Evolutionary conservation across 2,888 invertebrate species (phyloP), one percentile per base, ranked within the genome.

Genomic region (Drosophila phalerata): DNA sequence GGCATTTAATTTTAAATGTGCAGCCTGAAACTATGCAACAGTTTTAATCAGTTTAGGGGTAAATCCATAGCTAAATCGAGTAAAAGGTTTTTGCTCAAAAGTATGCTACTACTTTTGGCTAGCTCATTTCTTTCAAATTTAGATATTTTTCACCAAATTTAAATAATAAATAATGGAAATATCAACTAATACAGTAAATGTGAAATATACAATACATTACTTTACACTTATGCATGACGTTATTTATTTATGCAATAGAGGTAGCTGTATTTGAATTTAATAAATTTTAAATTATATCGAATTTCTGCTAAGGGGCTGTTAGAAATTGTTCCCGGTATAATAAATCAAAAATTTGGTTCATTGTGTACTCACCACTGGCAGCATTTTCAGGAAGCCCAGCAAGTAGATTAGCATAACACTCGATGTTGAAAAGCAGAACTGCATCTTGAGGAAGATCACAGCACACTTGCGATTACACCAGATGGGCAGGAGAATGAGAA

Each of bases 341-440:
- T n/a, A n/a, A n/a, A n/a, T n/a, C n/a, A n/a, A n/a, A n/a, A n/a
- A n/a, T n/a, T n/a, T n/a, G n/a, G n/a, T n/a, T n/a, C n/a, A n/a
- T n/a, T 3, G 34, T 2, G 0, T 15, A 92, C 93, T 93, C 90
- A 94, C 94, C 91, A 92, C 89, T 28, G 93, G 92, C 55, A 94
- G 89, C 85, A 93, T 93, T 76, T 93, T 93, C 43, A 93, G 90
- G 53, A 93, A 92, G 30, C 94, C 94, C 64, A 94, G 88, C 55
- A 93, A 85, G 83, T 94, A 94, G 57, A 94, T 94, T 5, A 95
- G 93, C 94, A 96, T 96, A 52, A 95, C 94, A 87, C 96, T 95
- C 40, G 95, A 94, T 62, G 96, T 93, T 13, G 96, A 95, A 2
- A 95, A 93, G 83, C 95, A 95, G 88, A 95, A 95, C 89, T 96